Evolutionary conservation across 2,888 invertebrate genomes (phyloP).

Genomic region (Artemia sp.): DNA sequence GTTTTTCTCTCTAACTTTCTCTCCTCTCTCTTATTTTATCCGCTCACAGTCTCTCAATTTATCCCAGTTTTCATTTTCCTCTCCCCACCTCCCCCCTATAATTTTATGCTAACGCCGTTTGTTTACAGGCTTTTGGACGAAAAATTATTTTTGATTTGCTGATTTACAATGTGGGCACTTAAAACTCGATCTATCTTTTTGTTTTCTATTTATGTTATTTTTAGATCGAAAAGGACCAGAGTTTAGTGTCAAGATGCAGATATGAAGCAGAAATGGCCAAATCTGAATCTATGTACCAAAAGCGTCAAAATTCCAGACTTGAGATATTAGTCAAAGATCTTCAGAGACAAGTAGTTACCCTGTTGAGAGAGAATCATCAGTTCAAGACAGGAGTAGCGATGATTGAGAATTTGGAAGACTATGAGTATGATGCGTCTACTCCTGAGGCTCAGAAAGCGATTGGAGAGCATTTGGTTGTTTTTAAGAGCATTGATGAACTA

Average conservation of each 20-base stretch:
- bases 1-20: too few species aligned
- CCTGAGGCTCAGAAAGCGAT: not conserved
- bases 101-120: too few species aligned
- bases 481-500: not conserved
- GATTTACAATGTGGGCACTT: too few species aligned
- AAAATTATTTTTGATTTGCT: too few species aligned
- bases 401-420: not conserved
- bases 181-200: too few species aligned
- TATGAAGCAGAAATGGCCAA: constrained; percentile 7
- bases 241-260: not conserved
- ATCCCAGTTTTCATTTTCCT: too few species aligned
- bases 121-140: too few species aligned
- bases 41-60: too few species aligned
- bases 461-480: constrained; percentile 1
- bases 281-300: constrained; percentile 7
- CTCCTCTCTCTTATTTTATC: too few species aligned
- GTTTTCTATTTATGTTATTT: not conserved
- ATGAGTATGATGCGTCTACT: not conserved
- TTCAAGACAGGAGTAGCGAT: not conserved
- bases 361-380: not conserved
- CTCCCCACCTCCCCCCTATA: too few species aligned
- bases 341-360: constrained; percentile 10
- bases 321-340: not conserved
- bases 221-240: constrained; percentile 10
- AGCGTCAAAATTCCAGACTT: constrained; percentile 4